Evolutionary conservation across 2,113 vertebrate species (phyloP).

Genomic region (Epinephelus lanceolatus): DNA sequence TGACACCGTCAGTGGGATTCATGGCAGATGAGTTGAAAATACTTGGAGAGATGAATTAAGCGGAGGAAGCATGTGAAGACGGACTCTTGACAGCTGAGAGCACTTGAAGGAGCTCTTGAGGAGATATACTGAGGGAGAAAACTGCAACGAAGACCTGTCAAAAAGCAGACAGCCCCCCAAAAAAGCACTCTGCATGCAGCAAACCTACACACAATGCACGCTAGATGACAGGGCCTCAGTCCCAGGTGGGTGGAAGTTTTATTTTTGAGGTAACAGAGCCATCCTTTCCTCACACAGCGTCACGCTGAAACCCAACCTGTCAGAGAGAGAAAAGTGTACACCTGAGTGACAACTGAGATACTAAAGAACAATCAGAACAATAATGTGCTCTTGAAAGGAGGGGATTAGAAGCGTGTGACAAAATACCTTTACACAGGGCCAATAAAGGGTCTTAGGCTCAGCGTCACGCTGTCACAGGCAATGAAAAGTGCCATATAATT

Average conservation of each 20-base stretch:
- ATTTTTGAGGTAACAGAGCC: constrained; percentile 79
- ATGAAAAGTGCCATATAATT: background rate
- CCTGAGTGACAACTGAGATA: constrained; percentile 20
- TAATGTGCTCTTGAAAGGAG: background rate
- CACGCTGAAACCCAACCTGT: constrained; percentile 80
- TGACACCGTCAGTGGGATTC: constrained; percentile 9
- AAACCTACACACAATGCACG: background rate
- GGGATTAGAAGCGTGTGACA: background rate
- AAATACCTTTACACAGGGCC: background rate
- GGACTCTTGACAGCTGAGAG: constrained; percentile 32
- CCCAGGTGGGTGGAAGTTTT: constrained; percentile 84
- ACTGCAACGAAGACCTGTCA: constrained; percentile 29
- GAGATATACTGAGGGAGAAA: background rate
- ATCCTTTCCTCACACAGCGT: constrained; percentile 80
- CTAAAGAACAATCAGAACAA: background rate
- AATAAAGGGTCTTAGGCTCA: background rate
- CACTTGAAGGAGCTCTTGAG: constrained; percentile 8
- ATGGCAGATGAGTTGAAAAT: constrained; percentile 8
- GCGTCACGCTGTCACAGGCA: background rate
- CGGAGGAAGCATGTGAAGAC: background rate
- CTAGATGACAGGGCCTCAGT: constrained; percentile 62
- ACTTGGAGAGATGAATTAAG: constrained; percentile 10
- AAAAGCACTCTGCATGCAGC: constrained; percentile 11
- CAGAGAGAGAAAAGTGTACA: constrained; percentile 7
- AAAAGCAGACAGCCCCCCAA: background rate